Conservation (phyloP, 1,140 invertebrate species). For the Drosophila ironensis region DNA sequence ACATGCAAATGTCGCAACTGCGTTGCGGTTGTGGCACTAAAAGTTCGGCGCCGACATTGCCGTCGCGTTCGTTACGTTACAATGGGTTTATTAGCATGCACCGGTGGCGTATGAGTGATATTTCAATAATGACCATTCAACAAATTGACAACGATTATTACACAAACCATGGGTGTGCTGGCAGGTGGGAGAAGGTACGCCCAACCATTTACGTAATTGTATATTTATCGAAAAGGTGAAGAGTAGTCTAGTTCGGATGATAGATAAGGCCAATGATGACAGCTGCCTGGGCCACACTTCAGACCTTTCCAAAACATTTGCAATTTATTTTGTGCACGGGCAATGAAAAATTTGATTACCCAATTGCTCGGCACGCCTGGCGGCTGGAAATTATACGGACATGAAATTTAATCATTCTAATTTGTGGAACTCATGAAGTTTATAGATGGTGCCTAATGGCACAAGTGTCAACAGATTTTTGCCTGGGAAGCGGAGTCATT, state of each 20-base stretch:
- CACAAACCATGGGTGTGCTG: slow-evolving; percentile 30
- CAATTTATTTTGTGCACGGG: slow-evolving; percentile 22
- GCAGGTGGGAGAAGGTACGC: slow-evolving; percentile 8
- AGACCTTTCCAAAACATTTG: slow-evolving; percentile 28
- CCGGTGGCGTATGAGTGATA: slow-evolving; percentile 53
- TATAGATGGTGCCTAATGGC: slow-evolving; percentile 65
- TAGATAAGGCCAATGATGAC: slow-evolving; percentile 13
- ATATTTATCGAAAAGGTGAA: background rate
- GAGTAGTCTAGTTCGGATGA: slow-evolving; percentile 4
- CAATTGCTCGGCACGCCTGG: slow-evolving; percentile 14
- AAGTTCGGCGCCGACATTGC: slow-evolving; percentile 44
- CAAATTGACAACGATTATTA: slow-evolving; percentile 56
- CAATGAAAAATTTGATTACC: slow-evolving; percentile 48
- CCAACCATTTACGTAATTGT: background rate
- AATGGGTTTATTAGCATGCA: slow-evolving; percentile 68
- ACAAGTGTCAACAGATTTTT: slow-evolving; percentile 54
- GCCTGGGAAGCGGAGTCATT: background rate
- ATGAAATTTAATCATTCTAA: slow-evolving; percentile 76
- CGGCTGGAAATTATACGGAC: slow-evolving; percentile 43
- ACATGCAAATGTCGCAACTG: slow-evolving; percentile 31
- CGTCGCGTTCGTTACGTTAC: slow-evolving; percentile 23
- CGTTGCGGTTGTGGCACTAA: slow-evolving; percentile 54
- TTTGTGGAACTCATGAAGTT: slow-evolving; percentile 70
- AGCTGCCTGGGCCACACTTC: slow-evolving; percentile 27
- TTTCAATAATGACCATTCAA: slow-evolving; percentile 63